Base-by-base conservation (phyloP, 2,113 vertebrate species). In the Bungarus multicinctus region DNA sequence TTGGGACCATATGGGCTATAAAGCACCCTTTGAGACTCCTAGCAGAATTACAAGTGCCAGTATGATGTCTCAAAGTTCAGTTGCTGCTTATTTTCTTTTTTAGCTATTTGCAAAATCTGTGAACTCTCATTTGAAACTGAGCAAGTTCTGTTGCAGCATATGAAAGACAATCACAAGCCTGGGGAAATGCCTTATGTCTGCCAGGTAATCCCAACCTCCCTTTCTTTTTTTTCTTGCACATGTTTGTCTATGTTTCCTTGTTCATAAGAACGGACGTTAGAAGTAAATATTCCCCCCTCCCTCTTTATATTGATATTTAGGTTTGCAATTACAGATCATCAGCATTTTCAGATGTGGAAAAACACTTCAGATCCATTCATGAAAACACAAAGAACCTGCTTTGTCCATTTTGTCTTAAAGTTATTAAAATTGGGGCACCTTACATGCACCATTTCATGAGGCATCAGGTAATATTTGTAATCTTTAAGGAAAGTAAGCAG, bases 161-260 rank as follows among this genome's bases (percentile, higher is more conserved):
- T 99, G 99, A 99, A 99, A 97, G 98, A 99, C 96, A 99, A 98
- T 97, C 99, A 99, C 97, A 99, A 99, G 97, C 99, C 99, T 3
- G 99, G 99, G 95, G 99, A 99, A 97, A 99, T 99, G 99, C 99
- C 99, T 2, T 99, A 99, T 90, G 97, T 99, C 95, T 99, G 99
- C 97, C 99, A 99, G 99, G 99, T 99, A 98, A 74, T 3, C 95
- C 58, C 11, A 18, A 90, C 25, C 85, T 52, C 27, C 11, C 4
- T 3, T 10, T 5, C 53, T 53, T 87, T 16, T 88, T 47, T 85
- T 94, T 85, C 8, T 7, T 18, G 30, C 20, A 0, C 93, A 27
- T 69, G 90, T 89, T 53, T 52, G 25, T 16, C 86, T 87, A 8
- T 52, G 11, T 27, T 1, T 47, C 22, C 34, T 52, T 87, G 25